Evolutionary conservation across 2,797 vertebrate species (phyloP).

Genomic region (Falco cherrug): DNA sequence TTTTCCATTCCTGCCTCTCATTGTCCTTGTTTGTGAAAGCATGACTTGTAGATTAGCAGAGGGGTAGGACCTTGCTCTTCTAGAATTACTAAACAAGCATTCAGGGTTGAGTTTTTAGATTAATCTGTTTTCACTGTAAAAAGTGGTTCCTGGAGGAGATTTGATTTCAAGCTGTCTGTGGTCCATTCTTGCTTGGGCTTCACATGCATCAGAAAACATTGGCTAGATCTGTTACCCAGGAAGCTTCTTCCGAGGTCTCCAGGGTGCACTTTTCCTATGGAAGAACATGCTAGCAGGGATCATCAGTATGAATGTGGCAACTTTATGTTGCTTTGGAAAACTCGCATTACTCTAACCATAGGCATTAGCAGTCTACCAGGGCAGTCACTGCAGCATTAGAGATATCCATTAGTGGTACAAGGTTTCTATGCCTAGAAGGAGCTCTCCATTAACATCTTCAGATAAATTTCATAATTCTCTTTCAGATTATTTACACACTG

Average conservation of each 20-base stretch:
- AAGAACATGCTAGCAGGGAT: neutral
- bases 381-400: neutral
- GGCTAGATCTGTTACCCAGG: neutral
- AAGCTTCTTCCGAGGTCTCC: neutral
- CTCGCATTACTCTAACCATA: rapidly evolving
- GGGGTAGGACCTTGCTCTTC: neutral
- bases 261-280: neutral
- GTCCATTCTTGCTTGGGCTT: neutral
- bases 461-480: neutral
- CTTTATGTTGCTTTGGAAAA: neutral
- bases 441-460: neutral
- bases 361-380: neutral
- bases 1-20: constrained; percentile 26
- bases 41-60: neutral
- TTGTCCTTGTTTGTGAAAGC: constrained; percentile 49
- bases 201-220: neutral
- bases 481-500: neutral
- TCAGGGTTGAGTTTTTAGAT: neutral
- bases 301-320: neutral
- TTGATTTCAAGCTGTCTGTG: constrained; percentile 5
- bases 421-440: neutral
- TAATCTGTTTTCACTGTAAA: constrained; percentile 27
- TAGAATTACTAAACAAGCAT: constrained; percentile 41
- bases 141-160: constrained; percentile 35
- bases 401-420: neutral